Evolutionary conservation across 1,140 invertebrate genomes (phyloP).

Genomic region (Globodera rostochiensis): DNA sequence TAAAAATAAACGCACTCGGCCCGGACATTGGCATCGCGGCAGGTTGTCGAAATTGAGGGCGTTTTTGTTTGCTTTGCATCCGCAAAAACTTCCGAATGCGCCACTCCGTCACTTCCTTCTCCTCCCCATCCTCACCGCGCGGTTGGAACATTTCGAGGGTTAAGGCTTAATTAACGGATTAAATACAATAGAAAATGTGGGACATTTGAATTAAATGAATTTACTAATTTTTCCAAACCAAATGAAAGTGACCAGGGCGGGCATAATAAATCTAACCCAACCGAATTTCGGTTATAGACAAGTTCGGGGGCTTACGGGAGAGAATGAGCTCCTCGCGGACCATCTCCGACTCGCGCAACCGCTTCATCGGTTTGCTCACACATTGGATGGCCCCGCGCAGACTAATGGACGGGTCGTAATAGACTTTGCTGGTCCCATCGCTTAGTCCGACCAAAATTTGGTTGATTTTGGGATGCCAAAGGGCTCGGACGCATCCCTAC

Average conservation of each 20-base stretch:
- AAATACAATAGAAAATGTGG: too few species aligned
- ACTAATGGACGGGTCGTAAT: constrained; percentile 83
- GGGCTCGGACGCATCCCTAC: constrained; percentile 77
- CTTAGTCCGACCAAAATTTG: constrained; percentile 91
- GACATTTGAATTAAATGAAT: too few species aligned
- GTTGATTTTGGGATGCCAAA: constrained; percentile 96
- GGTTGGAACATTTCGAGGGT: constrained; percentile 87
- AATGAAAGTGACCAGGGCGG: too few species aligned
- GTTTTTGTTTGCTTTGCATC: constrained; percentile 82
- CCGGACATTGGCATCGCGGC: constrained; percentile 89
- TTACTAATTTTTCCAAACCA: too few species aligned
- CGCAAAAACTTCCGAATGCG: constrained; percentile 75
- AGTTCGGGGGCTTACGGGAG: constrained; percentile 47
- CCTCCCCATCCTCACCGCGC: constrained; percentile 63
- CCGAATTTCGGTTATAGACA: too few species aligned
- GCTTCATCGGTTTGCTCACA: constrained; percentile 79
- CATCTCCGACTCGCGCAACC: constrained; percentile 73
- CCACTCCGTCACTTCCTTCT: constrained; percentile 85
- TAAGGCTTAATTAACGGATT: constrained; percentile 72
- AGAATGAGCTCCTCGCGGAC: constrained; percentile 78
- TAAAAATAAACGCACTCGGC: constrained; percentile 67
- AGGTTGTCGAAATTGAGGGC: constrained; percentile 90
- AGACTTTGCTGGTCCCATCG: constrained; percentile 85
- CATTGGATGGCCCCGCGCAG: constrained; percentile 87
- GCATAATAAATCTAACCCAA: too few species aligned